phyloP scores from a whole-genome alignment of 2,888 invertebrate genomes.

The Scotopteryx bipunctaria region DNA sequence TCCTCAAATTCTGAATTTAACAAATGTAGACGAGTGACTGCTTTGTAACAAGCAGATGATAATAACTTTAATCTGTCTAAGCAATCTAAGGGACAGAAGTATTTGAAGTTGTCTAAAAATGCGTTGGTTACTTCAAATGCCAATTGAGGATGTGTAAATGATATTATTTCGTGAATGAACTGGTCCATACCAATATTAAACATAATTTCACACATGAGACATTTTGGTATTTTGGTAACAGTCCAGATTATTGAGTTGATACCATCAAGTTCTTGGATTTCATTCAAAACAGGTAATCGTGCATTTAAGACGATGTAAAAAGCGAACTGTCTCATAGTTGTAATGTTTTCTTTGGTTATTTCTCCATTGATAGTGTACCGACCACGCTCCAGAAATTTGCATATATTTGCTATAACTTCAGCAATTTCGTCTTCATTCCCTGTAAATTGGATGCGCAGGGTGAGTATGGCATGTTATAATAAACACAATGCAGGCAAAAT shows the following conservation, averaged over 20 bases:
- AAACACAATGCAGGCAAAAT: no score
- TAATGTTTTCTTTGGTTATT: slow-evolving; percentile 39
- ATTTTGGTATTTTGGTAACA: slow-evolving; percentile 64
- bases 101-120: slow-evolving; percentile 63
- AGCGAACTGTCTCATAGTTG: slow-evolving; percentile 57
- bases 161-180: slow-evolving; percentile 64
- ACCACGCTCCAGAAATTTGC: slow-evolving; percentile 55
- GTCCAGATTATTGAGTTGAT: slow-evolving; percentile 65
- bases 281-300: slow-evolving; percentile 58
- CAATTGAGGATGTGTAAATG: slow-evolving; percentile 57
- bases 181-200: slow-evolving; percentile 64
- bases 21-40: slow-evolving; percentile 61
- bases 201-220: slow-evolving; percentile 68
- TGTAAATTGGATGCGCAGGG: slow-evolving; percentile 31
- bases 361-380: slow-evolving; percentile 47
- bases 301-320: slow-evolving; percentile 67
- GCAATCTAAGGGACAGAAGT: slow-evolving; percentile 58
- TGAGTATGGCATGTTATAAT: no score
- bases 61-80: slow-evolving; percentile 54
- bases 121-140: slow-evolving; percentile 61
- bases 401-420: slow-evolving; percentile 50
- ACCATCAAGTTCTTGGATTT: slow-evolving; percentile 59
- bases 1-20: slow-evolving; percentile 48
- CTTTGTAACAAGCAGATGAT: slow-evolving; percentile 55
- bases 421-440: slow-evolving; percentile 70